Percentiles rank a stretch among this genome's conserved stretches.
Evolutionary conservation across 2,888 invertebrate genomes (phyloP).

Genomic region (Plebejus argus): DNA sequence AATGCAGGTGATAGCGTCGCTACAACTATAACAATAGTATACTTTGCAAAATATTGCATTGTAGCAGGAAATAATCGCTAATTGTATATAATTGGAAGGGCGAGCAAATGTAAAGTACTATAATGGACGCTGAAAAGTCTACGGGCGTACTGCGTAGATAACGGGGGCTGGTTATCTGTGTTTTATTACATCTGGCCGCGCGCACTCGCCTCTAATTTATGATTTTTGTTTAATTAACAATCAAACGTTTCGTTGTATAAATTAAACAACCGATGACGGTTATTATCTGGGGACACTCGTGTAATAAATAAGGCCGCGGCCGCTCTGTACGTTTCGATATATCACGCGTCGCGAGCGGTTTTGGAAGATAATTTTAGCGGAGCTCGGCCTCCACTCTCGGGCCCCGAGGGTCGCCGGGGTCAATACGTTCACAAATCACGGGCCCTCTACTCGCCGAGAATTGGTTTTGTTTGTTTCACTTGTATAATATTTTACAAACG

Average conservation of each 20-base stretch:
- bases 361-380: constrained; percentile 20
- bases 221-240: constrained; percentile 30
- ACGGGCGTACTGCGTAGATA: background rate
- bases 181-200: constrained; percentile 10
- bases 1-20: background rate
- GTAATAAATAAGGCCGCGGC: background rate
- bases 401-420: constrained; percentile 4
- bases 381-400: background rate
- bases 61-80: background rate
- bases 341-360: constrained; percentile 15
- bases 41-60: no score
- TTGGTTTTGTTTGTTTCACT: background rate
- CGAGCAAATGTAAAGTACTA: background rate
- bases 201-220: background rate
- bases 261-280: background rate
- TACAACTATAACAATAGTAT: background rate
- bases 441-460: background rate
- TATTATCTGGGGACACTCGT: background rate
- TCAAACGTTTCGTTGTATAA: background rate
- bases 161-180: background rate
- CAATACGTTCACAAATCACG: background rate
- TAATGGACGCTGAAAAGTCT: background rate
- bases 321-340: background rate
- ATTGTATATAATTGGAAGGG: background rate
- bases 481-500: background rate